These are phyloP conservation scores for Conopomorpha cramerella DNA, from an alignment of 1,140 invertebrate species.

Conservation along the genomic window DNA sequence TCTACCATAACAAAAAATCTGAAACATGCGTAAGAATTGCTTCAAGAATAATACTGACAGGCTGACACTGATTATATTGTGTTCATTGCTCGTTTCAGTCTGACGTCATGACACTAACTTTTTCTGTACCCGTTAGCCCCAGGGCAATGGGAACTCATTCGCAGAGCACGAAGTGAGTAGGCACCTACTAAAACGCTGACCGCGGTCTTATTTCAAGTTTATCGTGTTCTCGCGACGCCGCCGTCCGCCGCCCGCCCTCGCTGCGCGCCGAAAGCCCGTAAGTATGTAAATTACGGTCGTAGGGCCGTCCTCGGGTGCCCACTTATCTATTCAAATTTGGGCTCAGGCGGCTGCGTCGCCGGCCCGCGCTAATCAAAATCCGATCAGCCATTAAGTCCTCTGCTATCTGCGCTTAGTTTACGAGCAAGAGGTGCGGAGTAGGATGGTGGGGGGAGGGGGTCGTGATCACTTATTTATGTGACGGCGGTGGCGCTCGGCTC, in stretches of 20 bases:
- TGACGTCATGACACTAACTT: too few species aligned
- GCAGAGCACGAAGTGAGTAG: too few species aligned
- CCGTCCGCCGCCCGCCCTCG: slow-evolving; percentile 47
- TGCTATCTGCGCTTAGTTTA: slow-evolving; percentile 55
- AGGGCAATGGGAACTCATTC: too few species aligned
- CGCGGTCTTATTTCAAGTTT: slow-evolving; percentile 52
- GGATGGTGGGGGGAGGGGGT: slow-evolving; percentile 7
- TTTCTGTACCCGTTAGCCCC: too few species aligned
- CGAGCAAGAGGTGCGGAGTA: slow-evolving; percentile 21
- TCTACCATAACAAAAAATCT: too few species aligned
- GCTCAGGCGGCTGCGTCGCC: slow-evolving; percentile 39
- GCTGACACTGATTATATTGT: too few species aligned
- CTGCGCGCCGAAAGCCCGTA: slow-evolving; percentile 48
- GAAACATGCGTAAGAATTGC: too few species aligned
- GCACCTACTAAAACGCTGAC: too few species aligned
- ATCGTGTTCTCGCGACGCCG: slow-evolving; percentile 50
- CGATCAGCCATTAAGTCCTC: slow-evolving; percentile 58
- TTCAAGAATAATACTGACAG: too few species aligned
- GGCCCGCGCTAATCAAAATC: slow-evolving; percentile 57
- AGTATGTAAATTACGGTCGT: slow-evolving; percentile 58
- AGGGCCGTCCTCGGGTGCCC: slow-evolving; percentile 42
- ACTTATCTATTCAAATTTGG: slow-evolving; percentile 60
- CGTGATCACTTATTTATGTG: slow-evolving; percentile 52
- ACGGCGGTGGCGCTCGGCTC: slow-evolving; percentile 10
- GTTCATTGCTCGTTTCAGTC: too few species aligned